A percentile compares a stretch with the other conserved stretches of the same genome.
Evolutionary conservation across 1,140 invertebrate species (phyloP).

Genomic region (Cydia fagiglandana): DNA sequence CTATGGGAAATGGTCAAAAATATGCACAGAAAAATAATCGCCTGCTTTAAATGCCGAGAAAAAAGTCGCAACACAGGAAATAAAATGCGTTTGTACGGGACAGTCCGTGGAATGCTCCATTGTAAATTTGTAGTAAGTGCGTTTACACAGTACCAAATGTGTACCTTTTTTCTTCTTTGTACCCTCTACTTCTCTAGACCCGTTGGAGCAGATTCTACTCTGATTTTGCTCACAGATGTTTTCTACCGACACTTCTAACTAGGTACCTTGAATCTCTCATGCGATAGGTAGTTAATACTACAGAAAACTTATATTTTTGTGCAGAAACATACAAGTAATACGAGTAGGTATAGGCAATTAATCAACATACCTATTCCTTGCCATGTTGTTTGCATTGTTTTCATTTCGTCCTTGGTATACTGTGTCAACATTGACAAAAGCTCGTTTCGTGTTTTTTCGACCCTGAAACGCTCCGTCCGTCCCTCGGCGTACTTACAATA

Average conservation of each 20-base stretch:
- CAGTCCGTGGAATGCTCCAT: no score
- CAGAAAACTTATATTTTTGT: no score
- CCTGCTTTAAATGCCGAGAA: no score
- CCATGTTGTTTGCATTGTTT: slow-evolving; percentile 9
- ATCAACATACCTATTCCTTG: neutral
- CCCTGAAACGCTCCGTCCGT: slow-evolving; percentile 23
- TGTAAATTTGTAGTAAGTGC: slow-evolving; percentile 3
- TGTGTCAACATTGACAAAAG: slow-evolving; percentile 35
- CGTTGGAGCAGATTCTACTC: no score
- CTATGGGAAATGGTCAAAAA: no score
- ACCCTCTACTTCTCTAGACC: neutral
- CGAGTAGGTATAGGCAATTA: neutral
- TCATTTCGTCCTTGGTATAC: slow-evolving; percentile 34
- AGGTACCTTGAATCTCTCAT: no score
- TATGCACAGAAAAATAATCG: no score
- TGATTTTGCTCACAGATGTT: no score
- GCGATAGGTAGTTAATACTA: no score
- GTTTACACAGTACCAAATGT: neutral
- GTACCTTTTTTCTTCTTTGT: neutral
- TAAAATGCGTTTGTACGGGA: no score
- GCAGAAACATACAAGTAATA: neutral
- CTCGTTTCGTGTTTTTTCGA: slow-evolving; percentile 36
- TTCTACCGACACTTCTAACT: no score
- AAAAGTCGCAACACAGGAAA: no score
- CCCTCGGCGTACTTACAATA: slow-evolving; percentile 35